Evolutionary conservation across 2,797 vertebrate genomes (phyloP).

Genomic region (Morelia viridis): DNA sequence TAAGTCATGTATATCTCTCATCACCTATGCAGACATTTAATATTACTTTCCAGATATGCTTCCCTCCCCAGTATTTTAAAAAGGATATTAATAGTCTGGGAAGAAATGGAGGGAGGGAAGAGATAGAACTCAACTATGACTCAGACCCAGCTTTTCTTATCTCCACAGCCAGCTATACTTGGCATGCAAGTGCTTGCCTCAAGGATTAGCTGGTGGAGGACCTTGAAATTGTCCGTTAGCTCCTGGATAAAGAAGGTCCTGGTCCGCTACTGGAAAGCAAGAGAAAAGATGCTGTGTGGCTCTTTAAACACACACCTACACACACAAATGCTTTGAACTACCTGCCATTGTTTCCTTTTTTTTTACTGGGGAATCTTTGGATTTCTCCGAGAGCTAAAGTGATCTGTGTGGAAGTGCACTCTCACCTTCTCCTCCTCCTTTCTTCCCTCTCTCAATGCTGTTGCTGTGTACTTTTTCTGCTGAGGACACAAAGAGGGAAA

Average conservation of each 20-base stretch:
- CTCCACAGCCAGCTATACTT: constrained; percentile 38
- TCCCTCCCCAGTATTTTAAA: background rate
- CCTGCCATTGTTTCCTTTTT: constrained; percentile 37
- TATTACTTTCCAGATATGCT: background rate
- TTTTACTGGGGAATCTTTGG: constrained; percentile 24
- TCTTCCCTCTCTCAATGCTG: background rate
- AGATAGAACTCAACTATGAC: background rate
- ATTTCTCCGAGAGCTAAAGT: constrained; percentile 36
- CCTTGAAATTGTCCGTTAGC: constrained; percentile 55
- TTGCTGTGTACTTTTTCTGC: background rate
- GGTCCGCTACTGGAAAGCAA: constrained; percentile 44
- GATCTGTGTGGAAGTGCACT: constrained; percentile 34
- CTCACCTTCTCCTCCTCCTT: constrained; percentile 23
- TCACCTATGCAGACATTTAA: background rate
- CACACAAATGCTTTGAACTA: constrained; percentile 6
- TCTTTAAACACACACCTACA: constrained; percentile 12
- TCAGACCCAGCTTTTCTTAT: constrained; percentile 36
- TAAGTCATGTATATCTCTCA: background rate
- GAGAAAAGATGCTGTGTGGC: constrained; percentile 12
- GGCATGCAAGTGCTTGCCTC: constrained; percentile 57
- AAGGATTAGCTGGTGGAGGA: constrained; percentile 55
- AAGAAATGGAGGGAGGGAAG: background rate
- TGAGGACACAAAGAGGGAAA: constrained; percentile 3
- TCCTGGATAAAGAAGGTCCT: constrained; percentile 58
- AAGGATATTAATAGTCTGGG: background rate